Percentiles rank a stretch among this genome's conserved stretches.
phyloP scores from a whole-genome alignment of 2,797 vertebrate species.

The Coluber constrictor region DNA sequence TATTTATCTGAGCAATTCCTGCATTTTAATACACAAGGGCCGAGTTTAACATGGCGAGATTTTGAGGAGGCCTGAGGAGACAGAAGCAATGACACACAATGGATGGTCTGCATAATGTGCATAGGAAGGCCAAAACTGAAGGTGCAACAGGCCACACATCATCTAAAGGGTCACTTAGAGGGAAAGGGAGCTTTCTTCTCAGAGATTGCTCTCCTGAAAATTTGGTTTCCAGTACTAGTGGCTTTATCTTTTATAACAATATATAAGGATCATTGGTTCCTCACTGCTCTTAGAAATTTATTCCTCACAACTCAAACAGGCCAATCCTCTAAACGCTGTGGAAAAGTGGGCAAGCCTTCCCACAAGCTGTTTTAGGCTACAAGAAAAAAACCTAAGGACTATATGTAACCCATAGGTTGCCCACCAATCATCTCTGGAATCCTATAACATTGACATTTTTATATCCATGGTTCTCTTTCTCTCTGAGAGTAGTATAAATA shows the following conservation, averaged over 20 bases:
- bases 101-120: neutral
- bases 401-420: neutral
- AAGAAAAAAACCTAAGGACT: neutral
- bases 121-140: neutral
- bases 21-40: neutral
- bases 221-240: neutral
- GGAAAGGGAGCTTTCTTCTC: neutral
- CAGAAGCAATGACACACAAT: neutral
- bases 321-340: neutral
- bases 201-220: neutral
- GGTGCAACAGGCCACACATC: neutral
- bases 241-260: neutral
- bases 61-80: neutral
- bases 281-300: neutral
- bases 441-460: neutral
- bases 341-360: neutral
- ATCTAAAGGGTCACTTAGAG: neutral
- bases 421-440: neutral
- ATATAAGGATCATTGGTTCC: neutral
- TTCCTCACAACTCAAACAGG: neutral
- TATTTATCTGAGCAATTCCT: neutral
- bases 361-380: neutral
- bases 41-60: neutral
- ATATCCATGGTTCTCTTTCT: neutral
- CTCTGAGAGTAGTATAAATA: neutral